Percentiles rank a stretch among this genome's conserved stretches.
Conservation (phyloP, 2,113 vertebrate genomes). For the Lophura nycthemera region DNA sequence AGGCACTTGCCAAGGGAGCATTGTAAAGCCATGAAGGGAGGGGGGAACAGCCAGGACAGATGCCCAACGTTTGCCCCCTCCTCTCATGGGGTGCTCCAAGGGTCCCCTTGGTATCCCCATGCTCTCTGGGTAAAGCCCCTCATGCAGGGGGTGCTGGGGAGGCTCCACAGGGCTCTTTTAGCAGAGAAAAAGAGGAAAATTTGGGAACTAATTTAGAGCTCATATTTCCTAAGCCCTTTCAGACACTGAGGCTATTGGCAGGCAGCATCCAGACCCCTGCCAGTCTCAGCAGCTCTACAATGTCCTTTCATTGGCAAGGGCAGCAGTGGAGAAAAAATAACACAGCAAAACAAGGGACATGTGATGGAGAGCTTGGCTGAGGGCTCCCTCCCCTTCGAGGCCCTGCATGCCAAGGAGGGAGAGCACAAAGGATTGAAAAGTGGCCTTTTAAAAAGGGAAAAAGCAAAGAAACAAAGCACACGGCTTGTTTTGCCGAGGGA, state of each 20-base stretch:
- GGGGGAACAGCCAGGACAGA: accelerated
- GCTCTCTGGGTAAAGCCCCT: not conserved
- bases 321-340: constrained; percentile 58
- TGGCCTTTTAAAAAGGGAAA: not conserved
- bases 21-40: accelerated
- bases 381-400: not conserved
- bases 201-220: constrained; percentile 62
- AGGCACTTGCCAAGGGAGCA: accelerated
- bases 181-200: not conserved
- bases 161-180: not conserved
- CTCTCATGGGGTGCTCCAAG: accelerated
- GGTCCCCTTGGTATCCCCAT: accelerated
- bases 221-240: constrained; percentile 49
- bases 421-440: not conserved
- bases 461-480: not conserved
- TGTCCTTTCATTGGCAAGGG: constrained; percentile 65
- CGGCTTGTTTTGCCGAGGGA: not conserved
- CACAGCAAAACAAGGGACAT: constrained; percentile 55
- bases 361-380: constrained; percentile 55
- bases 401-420: constrained; percentile 29
- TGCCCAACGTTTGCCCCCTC: not conserved
- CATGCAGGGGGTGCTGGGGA: accelerated
- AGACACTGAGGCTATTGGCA: constrained; percentile 56
- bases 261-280: constrained; percentile 17
- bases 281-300: constrained; percentile 49